These are phyloP conservation scores for Isichthys henryi DNA, from an alignment of 2,113 vertebrate species.

Conservation along the genomic window DNA sequence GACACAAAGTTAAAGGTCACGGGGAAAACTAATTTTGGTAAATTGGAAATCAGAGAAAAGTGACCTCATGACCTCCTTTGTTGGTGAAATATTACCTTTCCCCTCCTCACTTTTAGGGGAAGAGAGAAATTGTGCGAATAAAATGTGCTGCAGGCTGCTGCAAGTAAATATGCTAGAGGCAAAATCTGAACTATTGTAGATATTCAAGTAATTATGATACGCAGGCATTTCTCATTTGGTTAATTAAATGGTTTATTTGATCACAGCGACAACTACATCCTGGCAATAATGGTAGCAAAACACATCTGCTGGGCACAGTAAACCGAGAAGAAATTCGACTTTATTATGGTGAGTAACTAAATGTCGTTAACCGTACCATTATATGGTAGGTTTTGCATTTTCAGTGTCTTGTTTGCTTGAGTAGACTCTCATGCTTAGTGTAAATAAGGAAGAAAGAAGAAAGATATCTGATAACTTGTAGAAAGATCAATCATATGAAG, in stretches of 20 bases:
- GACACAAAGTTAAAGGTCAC: constrained; percentile 2
- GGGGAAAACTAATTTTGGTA: constrained; percentile 10
- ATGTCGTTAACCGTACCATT: not conserved
- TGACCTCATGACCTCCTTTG: not conserved
- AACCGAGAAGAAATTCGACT: not conserved
- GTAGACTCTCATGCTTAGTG: not conserved
- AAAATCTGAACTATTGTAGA: not conserved
- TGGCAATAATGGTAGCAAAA: not conserved
- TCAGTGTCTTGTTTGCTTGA: not conserved
- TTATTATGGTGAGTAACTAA: not conserved
- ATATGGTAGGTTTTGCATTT: not conserved
- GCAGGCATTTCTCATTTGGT: not conserved
- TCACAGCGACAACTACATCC: not conserved
- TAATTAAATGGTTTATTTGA: constrained; percentile 1
- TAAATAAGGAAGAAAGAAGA: not conserved
- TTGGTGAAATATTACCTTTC: not conserved
- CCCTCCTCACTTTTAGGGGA: not conserved
- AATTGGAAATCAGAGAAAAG: constrained; percentile 4
- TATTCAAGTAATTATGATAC: not conserved
- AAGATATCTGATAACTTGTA: not conserved
- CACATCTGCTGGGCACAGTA: not conserved
- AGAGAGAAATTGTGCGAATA: not conserved
- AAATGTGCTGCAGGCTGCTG: not conserved
- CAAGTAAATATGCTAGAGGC: not conserved
- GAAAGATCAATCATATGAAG: not conserved